Percentiles rank a stretch among this genome's conserved stretches.
Evolutionary conservation across 2,113 vertebrate genomes (phyloP).

Genomic region (Speoplatyrhinus poulsoni): DNA sequence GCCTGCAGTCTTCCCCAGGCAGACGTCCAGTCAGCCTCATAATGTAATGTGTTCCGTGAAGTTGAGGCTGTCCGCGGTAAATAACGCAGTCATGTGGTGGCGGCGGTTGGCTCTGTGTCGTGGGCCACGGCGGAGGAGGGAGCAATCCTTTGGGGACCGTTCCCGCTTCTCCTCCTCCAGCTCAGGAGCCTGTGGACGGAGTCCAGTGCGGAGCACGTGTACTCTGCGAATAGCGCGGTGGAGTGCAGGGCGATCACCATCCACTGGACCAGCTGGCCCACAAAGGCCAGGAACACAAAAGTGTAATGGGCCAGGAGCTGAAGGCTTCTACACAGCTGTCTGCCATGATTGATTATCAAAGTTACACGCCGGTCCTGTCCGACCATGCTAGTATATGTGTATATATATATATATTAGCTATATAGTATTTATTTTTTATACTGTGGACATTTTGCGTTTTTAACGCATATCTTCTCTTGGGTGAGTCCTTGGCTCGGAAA

Average conservation of each 20-base stretch:
- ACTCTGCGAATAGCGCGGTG: constrained; percentile 59
- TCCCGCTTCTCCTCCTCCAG: constrained; percentile 52
- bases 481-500: background rate
- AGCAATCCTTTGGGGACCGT: constrained; percentile 31
- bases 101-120: no score
- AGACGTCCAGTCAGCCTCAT: no score
- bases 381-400: constrained; percentile 42
- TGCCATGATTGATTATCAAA: constrained; percentile 62
- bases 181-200: constrained; percentile 64
- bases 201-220: constrained; percentile 60
- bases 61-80: no score
- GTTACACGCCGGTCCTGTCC: constrained; percentile 62
- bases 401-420: background rate
- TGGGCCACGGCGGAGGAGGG: background rate
- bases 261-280: constrained; percentile 60
- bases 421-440: background rate
- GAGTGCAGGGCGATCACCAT: constrained; percentile 65
- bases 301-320: constrained; percentile 70
- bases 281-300: constrained; percentile 60
- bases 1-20: no score
- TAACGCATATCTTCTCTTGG: background rate
- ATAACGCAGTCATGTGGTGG: no score
- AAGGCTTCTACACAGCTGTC: constrained; percentile 70
- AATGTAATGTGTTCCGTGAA: no score
- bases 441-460: background rate